phyloP scores from a whole-genome alignment of 2,113 vertebrate species.

The Anseranas semipalmata region DNA sequence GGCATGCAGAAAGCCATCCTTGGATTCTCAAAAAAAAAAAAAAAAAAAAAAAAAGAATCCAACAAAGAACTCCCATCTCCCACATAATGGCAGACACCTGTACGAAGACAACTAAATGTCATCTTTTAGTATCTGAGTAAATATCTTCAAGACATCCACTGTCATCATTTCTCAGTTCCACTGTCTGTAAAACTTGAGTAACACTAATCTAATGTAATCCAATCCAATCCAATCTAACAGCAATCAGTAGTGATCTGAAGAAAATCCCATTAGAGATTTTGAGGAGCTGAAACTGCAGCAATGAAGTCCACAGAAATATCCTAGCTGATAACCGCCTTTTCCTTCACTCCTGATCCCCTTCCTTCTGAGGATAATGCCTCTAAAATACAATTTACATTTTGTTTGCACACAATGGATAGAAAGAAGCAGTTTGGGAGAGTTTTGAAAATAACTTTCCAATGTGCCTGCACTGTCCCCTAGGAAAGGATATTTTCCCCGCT shows the following conservation, averaged over 20 bases:
- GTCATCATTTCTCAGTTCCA: neutral
- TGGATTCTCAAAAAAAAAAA: neutral
- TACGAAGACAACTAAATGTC: neutral
- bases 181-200: neutral
- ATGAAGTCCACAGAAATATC: neutral
- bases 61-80: neutral
- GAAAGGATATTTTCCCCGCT: neutral
- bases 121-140: neutral
- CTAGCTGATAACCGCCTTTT: neutral
- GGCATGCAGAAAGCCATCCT: neutral
- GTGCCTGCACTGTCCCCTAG: neutral
- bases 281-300: neutral
- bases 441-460: neutral
- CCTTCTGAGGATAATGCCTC: neutral
- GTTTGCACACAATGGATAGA: no score
- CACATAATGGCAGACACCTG: neutral
- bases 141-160: neutral
- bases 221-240: slow-evolving; percentile 11
- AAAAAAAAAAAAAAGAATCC: neutral
- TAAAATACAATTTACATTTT: neutral
- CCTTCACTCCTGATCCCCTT: neutral
- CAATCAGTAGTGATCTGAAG: neutral
- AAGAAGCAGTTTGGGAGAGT: neutral
- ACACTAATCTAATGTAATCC: neutral
- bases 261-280: neutral